phyloP scores from a whole-genome alignment of 2,797 vertebrate species.

The Avahi laniger region DNA sequence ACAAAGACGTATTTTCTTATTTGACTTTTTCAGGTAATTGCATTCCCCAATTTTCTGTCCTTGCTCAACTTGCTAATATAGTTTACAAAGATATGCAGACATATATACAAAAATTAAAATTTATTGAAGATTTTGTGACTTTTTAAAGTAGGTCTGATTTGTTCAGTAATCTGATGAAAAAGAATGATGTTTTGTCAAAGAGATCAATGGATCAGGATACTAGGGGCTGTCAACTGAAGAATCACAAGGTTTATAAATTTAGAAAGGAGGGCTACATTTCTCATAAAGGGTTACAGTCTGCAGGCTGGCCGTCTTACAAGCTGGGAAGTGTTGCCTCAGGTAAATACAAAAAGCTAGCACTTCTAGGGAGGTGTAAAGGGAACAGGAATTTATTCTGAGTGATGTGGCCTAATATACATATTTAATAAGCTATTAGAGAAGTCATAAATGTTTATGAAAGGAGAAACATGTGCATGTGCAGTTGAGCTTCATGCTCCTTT shows the following conservation, averaged over 20 bases:
- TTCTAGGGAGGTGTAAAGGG: not conserved
- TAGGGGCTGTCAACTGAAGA: not conserved
- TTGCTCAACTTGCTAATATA: not conserved
- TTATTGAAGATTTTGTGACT: not conserved
- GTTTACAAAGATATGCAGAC: not conserved
- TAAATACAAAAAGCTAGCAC: not conserved
- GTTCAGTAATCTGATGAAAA: not conserved
- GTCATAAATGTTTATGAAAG: no score
- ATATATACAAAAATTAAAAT: not conserved
- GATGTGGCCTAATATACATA: not conserved
- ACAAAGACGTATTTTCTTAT: not conserved
- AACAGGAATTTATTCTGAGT: not conserved
- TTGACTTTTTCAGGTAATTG: not conserved
- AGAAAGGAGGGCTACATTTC: not conserved
- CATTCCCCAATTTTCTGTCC: not conserved
- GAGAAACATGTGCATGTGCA: not conserved
- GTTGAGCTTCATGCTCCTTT: not conserved
- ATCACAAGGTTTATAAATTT: not conserved
- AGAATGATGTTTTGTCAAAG: not conserved
- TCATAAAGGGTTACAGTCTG: not conserved
- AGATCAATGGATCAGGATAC: not conserved
- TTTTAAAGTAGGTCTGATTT: not conserved
- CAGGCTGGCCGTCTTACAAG: not conserved
- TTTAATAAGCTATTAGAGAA: not conserved
- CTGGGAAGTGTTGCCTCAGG: not conserved